Base-by-base conservation (phyloP, 1,140 invertebrate species). In the Pseudobourletiella spinata region DNA sequence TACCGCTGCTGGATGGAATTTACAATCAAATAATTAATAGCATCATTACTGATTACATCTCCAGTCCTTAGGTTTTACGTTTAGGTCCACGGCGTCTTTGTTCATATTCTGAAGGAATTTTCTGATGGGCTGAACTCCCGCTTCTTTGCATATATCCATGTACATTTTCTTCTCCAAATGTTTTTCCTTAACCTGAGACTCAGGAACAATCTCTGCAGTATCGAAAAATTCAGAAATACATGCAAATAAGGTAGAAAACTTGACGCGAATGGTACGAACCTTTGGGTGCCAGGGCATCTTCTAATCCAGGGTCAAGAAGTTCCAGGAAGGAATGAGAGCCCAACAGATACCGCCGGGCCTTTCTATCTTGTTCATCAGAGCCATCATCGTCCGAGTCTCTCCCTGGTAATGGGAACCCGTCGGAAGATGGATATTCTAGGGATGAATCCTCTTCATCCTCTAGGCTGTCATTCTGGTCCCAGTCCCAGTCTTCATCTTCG, bases 241-340 rank as follows among this genome's bases (percentile, higher is more conserved):
- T n/a, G n/a, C n/a, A n/a, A n/a, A n/a, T n/a, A n/a, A n/a, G n/a
- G n/a, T n/a, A n/a, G n/a, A n/a, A n/a, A n/a, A n/a, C n/a, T n/a
- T n/a, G n/a, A n/a, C n/a, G n/a, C n/a, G n/a, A n/a, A 2, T 51
- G 20, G 4, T 29, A 52, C 18, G n/a, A 2, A 59, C 50, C 59
- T 42, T 39, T 26, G 35, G 57, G 57, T 35, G 44, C 43, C 18
- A 66, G 20, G 24, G 64, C 64, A 26, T 55, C 50, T 8, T 54
- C 57, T 8, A 66, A 43, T 0, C 50, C 44, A 2, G 59, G 64
- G 35, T 66, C 50, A 3, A 30, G 6, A 32, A 66, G 55, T 11
- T 62, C 32, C 6, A 32, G 26, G 32, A 66, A 66, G 22, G 64
- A 66, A 32, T 66, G 59, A 8, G 24, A 29, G 15, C 56, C 57